Conservation (phyloP, 2,113 vertebrate species). For the Cheirogaleus medius region DNA sequence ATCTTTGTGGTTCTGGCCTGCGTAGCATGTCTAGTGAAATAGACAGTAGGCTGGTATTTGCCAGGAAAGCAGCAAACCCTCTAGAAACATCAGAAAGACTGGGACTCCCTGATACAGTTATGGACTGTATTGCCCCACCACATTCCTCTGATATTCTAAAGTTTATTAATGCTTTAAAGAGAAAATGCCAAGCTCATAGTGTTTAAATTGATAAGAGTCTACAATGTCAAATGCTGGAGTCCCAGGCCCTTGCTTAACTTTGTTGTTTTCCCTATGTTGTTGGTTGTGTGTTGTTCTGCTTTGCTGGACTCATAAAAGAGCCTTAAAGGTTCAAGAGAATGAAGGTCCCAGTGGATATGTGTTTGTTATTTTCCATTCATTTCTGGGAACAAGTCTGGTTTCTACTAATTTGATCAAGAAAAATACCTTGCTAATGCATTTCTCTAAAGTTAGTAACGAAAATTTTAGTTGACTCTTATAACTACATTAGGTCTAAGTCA, state of each 20-base stretch:
- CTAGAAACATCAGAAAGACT: not conserved
- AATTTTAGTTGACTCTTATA: conserved; percentile 5
- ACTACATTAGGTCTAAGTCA: conserved; percentile 45
- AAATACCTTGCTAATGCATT: conserved; percentile 42
- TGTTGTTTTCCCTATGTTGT: not conserved
- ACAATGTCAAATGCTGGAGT: not conserved
- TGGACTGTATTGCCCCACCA: not conserved
- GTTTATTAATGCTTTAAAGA: conserved; percentile 3
- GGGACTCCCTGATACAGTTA: not conserved
- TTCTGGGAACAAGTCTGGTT: conserved; percentile 50
- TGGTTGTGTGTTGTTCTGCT: not conserved
- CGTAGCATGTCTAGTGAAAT: not conserved
- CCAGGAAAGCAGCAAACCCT: not conserved
- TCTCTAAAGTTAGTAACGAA: conserved; percentile 50
- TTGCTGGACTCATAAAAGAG: not conserved
- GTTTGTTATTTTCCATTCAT: conserved; percentile 48
- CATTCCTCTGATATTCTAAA: not conserved
- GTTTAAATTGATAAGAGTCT: not conserved
- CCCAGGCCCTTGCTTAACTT: not conserved
- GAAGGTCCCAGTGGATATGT: not conserved
- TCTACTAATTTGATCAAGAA: conserved; percentile 58
- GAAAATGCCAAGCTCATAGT: not conserved
- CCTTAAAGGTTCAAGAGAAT: not conserved
- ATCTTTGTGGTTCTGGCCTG: not conserved
- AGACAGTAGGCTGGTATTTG: not conserved